Conservation (phyloP, 2,113 vertebrate species). For the Clarias batrachus region DNA sequence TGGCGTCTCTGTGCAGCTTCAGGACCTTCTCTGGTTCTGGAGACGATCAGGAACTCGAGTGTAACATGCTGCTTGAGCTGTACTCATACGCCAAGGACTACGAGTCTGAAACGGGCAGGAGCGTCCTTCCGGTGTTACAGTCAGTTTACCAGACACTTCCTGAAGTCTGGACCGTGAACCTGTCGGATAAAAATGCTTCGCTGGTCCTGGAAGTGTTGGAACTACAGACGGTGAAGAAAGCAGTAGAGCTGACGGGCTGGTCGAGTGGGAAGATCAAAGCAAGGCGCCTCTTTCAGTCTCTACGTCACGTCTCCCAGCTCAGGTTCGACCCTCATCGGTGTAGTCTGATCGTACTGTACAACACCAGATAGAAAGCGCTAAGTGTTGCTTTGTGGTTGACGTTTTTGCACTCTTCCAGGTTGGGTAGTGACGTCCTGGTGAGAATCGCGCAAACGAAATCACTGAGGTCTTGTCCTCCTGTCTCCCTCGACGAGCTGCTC, state of each 20-base stretch:
- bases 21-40: constrained; percentile 5
- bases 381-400: not conserved
- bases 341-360: too few species aligned
- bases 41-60: not conserved
- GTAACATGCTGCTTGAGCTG: constrained; percentile 43
- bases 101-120: constrained; percentile 38
- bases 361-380: too few species aligned
- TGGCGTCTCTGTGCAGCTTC: constrained; percentile 42
- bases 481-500: constrained; percentile 39
- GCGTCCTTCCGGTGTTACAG: constrained; percentile 34
- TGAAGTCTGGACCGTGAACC: constrained; percentile 38
- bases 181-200: constrained; percentile 32
- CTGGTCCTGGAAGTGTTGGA: constrained; percentile 44
- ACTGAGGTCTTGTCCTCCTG: not conserved
- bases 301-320: constrained; percentile 39
- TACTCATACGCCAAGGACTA: constrained; percentile 35
- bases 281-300: constrained; percentile 39
- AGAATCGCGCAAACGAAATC: constrained; percentile 7
- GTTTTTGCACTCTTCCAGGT: constrained; percentile 27
- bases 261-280: constrained; percentile 42
- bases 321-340: constrained; percentile 22
- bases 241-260: constrained; percentile 41
- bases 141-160: constrained; percentile 23
- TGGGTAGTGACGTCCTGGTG: constrained; percentile 40
- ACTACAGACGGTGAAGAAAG: constrained; percentile 45